phyloP scores from a whole-genome alignment of 2,797 vertebrate genomes.

The Spatula clypeata region DNA sequence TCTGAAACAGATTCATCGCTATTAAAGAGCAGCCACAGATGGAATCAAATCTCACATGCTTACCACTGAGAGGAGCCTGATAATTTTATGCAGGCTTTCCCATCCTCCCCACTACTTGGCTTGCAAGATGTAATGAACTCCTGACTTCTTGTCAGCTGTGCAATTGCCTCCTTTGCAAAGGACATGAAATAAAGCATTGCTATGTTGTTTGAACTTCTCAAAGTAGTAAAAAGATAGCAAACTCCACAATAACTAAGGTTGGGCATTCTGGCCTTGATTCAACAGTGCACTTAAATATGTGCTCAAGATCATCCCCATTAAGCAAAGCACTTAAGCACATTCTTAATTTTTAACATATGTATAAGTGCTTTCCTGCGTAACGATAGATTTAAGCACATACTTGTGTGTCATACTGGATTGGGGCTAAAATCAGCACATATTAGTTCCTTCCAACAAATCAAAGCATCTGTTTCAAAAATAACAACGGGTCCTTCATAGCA shows the following conservation, averaged over 20 bases:
- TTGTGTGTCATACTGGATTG: slow-evolving; percentile 66
- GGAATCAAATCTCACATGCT: slow-evolving; percentile 10
- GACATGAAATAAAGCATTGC: slow-evolving; percentile 61
- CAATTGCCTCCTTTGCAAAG: slow-evolving; percentile 39
- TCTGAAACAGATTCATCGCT: background rate
- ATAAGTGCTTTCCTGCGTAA: slow-evolving; percentile 47
- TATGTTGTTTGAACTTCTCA: slow-evolving; percentile 55
- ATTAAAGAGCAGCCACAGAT: background rate
- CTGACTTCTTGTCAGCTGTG: slow-evolving; percentile 41
- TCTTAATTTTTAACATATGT: slow-evolving; percentile 77
- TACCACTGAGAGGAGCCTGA: background rate
- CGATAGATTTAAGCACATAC: slow-evolving; percentile 66
- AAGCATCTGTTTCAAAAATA: slow-evolving; percentile 76
- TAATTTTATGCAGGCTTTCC: slow-evolving; percentile 56
- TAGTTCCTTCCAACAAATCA: slow-evolving; percentile 70
- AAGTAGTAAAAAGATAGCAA: slow-evolving; percentile 68
- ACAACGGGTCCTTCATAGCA: slow-evolving; percentile 69
- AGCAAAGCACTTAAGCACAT: slow-evolving; percentile 69
- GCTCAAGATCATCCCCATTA: slow-evolving; percentile 67
- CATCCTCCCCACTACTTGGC: slow-evolving; percentile 48
- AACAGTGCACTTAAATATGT: slow-evolving; percentile 69
- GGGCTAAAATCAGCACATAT: slow-evolving; percentile 72
- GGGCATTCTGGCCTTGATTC: slow-evolving; percentile 59
- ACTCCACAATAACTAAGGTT: slow-evolving; percentile 40
- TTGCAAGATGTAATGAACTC: slow-evolving; percentile 15